phyloP scores from a whole-genome alignment of 2,888 invertebrate species.

The Archips xylosteana region DNA sequence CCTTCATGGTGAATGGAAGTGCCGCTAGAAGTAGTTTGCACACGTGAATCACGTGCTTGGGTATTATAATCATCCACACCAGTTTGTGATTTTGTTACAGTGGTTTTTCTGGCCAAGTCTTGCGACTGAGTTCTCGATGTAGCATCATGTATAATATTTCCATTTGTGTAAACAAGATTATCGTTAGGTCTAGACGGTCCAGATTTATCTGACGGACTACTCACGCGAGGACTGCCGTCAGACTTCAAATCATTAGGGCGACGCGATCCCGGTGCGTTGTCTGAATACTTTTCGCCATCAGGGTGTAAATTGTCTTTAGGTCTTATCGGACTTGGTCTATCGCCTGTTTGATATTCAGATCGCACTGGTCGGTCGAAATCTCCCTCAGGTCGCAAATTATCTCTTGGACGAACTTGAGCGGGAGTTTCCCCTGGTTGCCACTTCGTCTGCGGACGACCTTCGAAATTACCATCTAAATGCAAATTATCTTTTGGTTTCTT shows the following conservation, averaged over 20 bases:
- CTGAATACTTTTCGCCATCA: slow-evolving; percentile 82
- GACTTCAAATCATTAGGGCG: slow-evolving; percentile 33
- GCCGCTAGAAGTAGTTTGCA: slow-evolving; percentile 45
- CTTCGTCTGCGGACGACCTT: slow-evolving; percentile 64
- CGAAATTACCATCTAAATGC: slow-evolving; percentile 81
- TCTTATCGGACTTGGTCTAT: slow-evolving; percentile 69
- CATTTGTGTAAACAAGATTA: slow-evolving; percentile 63
- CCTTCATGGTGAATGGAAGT: slow-evolving; percentile 54
- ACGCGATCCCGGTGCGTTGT: slow-evolving; percentile 60
- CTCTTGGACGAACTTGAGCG: slow-evolving; percentile 72
- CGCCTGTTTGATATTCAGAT: slow-evolving; percentile 57
- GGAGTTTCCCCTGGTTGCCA: slow-evolving; percentile 69
- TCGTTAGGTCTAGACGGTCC: slow-evolving; percentile 72
- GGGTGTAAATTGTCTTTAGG: slow-evolving; percentile 84
- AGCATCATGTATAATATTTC: slow-evolving; percentile 33
- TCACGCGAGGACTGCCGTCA: neutral
- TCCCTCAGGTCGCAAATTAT: slow-evolving; percentile 86
- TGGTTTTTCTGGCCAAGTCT: slow-evolving; percentile 67
- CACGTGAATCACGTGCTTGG: slow-evolving; percentile 45
- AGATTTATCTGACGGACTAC: slow-evolving; percentile 42
- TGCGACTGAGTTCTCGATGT: slow-evolving; percentile 46
- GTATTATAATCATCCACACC: slow-evolving; percentile 51
- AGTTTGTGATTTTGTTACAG: slow-evolving; percentile 74
- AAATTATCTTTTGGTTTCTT: slow-evolving; percentile 80
- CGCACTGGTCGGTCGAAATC: slow-evolving; percentile 82